Conservation (phyloP, 2,888 invertebrate genomes). For the Caenorhabditis sp. region DNA sequence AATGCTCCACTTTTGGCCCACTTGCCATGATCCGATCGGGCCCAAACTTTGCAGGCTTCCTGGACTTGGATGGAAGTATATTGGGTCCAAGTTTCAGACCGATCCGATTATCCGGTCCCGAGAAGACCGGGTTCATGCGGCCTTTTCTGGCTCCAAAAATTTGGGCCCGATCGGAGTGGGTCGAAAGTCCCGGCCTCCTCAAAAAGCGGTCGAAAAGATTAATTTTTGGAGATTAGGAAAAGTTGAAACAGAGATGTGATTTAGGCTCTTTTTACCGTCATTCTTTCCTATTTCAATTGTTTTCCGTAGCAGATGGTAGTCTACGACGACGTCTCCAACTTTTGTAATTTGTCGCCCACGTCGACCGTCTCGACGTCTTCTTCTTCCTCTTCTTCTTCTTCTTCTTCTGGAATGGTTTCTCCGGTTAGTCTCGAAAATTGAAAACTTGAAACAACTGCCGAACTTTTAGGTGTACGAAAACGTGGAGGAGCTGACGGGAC, state of each 20-base stretch:
- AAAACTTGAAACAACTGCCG: background rate
- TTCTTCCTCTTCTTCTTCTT: background rate
- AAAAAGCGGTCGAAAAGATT: too few relatives aligned
- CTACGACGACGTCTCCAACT: slow-evolving; percentile 41
- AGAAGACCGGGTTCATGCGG: too few relatives aligned
- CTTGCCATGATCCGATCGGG: too few relatives aligned
- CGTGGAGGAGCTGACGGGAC: slow-evolving; percentile 43
- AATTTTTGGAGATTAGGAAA: too few relatives aligned
- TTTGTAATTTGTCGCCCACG: slow-evolving; percentile 40
- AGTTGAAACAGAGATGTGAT: background rate
- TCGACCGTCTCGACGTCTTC: slow-evolving; percentile 46
- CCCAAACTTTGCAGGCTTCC: too few relatives aligned
- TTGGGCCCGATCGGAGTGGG: too few relatives aligned
- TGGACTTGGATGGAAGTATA: too few relatives aligned
- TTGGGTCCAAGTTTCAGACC: too few relatives aligned
- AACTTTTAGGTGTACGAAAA: slow-evolving; percentile 51
- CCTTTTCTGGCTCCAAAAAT: too few relatives aligned
- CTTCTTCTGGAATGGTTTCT: slow-evolving; percentile 39
- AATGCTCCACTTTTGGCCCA: too few relatives aligned
- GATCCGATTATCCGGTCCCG: too few relatives aligned
- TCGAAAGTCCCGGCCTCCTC: too few relatives aligned
- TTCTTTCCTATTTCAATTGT: background rate
- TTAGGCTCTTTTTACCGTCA: background rate
- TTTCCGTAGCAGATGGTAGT: slow-evolving; percentile 33
- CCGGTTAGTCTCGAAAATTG: slow-evolving; percentile 10